Conservation (phyloP, 2,113 vertebrate genomes). For the Embiotoca jacksoni region DNA sequence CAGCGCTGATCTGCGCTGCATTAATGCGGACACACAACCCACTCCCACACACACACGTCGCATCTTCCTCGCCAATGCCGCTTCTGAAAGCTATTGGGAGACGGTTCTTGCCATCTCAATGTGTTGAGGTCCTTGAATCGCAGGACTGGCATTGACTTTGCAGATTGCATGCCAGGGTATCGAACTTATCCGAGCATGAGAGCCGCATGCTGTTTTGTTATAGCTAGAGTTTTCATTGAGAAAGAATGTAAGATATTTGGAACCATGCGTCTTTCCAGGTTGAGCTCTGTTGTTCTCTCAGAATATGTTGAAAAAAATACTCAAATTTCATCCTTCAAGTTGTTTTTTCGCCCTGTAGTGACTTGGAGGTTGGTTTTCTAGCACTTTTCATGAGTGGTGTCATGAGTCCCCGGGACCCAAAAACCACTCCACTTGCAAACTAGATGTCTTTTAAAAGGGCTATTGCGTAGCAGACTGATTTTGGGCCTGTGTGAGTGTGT, state of each 20-base stretch:
- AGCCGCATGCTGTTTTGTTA: constrained; percentile 70
- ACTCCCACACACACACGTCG: neutral
- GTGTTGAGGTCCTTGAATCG: constrained; percentile 60
- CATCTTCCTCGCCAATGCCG: neutral
- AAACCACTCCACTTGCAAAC: neutral
- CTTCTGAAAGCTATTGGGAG: constrained; percentile 81
- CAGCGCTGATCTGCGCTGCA: no score
- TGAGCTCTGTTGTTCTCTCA: neutral
- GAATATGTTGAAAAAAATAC: constrained; percentile 1
- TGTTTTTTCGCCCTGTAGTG: neutral
- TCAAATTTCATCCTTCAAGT: neutral
- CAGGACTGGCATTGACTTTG: constrained; percentile 60
- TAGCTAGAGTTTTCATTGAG: constrained; percentile 18
- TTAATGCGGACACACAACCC: constrained; percentile 15
- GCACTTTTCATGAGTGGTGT: neutral
- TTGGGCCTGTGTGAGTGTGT: neutral
- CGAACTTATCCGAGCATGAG: constrained; percentile 75
- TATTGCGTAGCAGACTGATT: neutral
- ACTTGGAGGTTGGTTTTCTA: neutral
- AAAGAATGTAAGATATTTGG: constrained; percentile 47
- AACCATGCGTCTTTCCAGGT: constrained; percentile 40
- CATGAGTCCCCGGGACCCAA: neutral
- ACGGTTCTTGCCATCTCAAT: constrained; percentile 53
- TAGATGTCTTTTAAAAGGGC: neutral
- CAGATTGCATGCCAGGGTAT: constrained; percentile 74